Percentiles rank a stretch among this genome's conserved stretches.
phyloP scores from a whole-genome alignment of 2,797 vertebrate species.

The Phoebastria nigripes region DNA sequence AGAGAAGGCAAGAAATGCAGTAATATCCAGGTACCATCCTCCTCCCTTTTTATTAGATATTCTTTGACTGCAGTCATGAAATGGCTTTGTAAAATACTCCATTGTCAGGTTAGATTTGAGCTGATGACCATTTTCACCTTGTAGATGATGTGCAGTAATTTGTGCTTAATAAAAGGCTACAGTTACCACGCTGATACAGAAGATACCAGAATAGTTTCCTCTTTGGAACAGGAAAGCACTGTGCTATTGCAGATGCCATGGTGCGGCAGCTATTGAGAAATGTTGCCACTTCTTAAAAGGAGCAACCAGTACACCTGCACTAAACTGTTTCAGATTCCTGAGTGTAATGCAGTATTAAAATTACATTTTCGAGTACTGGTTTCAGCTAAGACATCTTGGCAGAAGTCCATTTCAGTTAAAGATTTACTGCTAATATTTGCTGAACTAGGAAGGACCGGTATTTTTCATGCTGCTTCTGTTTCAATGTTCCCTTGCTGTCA shows the following conservation, averaged over 20 bases:
- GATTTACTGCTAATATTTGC: constrained; percentile 27
- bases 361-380: not conserved
- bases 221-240: not conserved
- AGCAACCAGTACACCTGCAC: not conserved
- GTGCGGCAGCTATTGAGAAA: not conserved
- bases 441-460: not conserved
- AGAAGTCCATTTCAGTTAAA: not conserved
- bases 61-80: not conserved
- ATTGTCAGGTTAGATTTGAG: not conserved
- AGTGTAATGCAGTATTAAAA: constrained; percentile 8
- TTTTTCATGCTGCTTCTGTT: constrained; percentile 31
- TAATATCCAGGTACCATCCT: not conserved
- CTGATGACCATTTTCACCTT: not conserved
- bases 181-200: not conserved
- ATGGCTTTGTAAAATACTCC: not conserved
- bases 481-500: not conserved
- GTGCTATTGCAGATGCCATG: not conserved
- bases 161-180: not conserved
- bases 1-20: not conserved
- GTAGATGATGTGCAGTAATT: not conserved
- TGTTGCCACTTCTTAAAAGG: not conserved
- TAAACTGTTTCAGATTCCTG: not conserved
- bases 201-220: not conserved
- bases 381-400: not conserved
- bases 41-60: not conserved